A percentile compares a stretch with the other conserved stretches of the same genome.
Conservation (phyloP, 1,140 invertebrate species). For the Diprion similis region DNA sequence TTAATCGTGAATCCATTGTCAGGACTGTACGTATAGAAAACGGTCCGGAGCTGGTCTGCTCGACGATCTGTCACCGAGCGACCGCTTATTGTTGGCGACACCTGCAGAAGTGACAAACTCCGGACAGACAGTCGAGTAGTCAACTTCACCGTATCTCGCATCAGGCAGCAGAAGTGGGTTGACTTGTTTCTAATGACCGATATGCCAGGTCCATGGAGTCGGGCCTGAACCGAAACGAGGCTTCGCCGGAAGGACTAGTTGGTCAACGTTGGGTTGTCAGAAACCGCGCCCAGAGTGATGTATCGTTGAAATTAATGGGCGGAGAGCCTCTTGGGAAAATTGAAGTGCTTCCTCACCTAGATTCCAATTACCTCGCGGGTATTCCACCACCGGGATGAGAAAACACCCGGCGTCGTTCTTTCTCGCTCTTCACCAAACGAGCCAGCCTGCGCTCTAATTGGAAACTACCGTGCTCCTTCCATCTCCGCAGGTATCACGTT, state of each 20-base stretch:
- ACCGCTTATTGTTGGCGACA: too few relatives aligned
- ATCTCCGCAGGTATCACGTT: too few relatives aligned
- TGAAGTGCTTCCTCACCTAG: slow-evolving; percentile 40
- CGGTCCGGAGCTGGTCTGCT: too few relatives aligned
- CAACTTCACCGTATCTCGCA: too few relatives aligned
- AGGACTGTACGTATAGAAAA: too few relatives aligned
- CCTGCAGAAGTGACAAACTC: too few relatives aligned
- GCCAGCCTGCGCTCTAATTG: neutral
- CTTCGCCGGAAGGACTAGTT: slow-evolving; percentile 32
- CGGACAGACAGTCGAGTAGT: too few relatives aligned
- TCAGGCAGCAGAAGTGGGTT: too few relatives aligned
- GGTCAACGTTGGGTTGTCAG: slow-evolving; percentile 37
- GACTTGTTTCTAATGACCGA: neutral
- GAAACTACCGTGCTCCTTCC: neutral
- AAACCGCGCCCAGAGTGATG: slow-evolving; percentile 41
- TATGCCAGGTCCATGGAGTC: neutral
- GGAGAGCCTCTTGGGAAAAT: slow-evolving; percentile 29
- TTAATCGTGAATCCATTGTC: too few relatives aligned
- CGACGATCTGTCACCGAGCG: too few relatives aligned
- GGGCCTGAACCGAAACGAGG: neutral
- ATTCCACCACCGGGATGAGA: neutral
- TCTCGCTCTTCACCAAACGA: neutral
- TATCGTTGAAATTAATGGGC: slow-evolving; percentile 52
- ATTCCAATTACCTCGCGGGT: slow-evolving; percentile 47
- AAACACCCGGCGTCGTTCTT: neutral